A percentile compares a stretch with the other conserved stretches of the same genome.
Evolutionary conservation across 1,140 invertebrate species (phyloP).

Genomic region (Rhyacophila brunnea): DNA sequence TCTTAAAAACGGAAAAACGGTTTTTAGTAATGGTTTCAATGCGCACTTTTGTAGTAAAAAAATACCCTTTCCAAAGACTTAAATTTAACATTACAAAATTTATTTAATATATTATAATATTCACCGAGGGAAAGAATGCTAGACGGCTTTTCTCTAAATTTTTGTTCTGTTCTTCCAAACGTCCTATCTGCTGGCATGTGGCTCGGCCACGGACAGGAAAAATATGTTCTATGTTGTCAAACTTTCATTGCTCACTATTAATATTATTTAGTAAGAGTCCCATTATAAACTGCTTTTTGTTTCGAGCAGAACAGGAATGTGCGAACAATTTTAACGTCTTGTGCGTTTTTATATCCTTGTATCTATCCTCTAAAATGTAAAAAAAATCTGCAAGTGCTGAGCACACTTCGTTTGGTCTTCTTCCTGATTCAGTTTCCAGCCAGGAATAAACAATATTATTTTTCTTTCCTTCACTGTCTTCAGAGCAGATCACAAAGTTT

Average conservation of each 20-base stretch:
- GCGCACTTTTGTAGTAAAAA: neutral
- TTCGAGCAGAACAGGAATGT: too few species aligned
- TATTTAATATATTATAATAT: neutral
- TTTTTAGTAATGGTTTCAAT: too few species aligned
- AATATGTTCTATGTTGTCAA: conserved; percentile 1
- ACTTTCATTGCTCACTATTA: neutral
- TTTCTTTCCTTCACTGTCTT: neutral
- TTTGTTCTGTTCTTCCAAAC: too few species aligned
- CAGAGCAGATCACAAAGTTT: conserved; percentile 2
- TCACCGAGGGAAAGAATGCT: too few species aligned
- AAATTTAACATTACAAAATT: neutral
- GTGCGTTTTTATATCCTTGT: too few species aligned
- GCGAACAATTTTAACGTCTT: too few species aligned
- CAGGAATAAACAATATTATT: conserved; percentile 1
- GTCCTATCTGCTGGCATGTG: neutral
- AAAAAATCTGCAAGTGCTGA: too few species aligned
- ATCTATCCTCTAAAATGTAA: neutral
- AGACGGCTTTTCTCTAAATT: too few species aligned
- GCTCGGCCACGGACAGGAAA: neutral
- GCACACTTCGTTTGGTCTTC: too few species aligned
- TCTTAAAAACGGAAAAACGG: too few species aligned
- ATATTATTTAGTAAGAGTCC: neutral
- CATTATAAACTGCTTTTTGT: too few species aligned
- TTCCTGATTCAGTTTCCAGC: too few species aligned
- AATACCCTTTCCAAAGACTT: neutral